A percentile compares a stretch with the other conserved stretches of the same genome.
Conservation (phyloP, 2,888 invertebrate genomes). For the Spicauda simplicius region DNA sequence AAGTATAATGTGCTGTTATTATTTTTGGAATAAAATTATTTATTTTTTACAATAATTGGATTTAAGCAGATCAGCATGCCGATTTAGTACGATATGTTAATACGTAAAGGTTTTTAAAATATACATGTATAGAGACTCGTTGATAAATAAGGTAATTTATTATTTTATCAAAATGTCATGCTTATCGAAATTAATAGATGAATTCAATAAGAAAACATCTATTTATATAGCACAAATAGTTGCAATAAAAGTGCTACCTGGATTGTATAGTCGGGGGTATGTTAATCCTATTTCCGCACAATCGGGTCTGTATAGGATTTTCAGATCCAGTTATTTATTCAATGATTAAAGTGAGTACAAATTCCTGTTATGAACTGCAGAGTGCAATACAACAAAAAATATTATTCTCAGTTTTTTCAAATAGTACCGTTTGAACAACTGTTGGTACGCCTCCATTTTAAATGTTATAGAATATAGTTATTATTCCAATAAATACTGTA, state of each 20-base stretch:
- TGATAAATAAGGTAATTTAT: background rate
- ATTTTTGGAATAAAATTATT: background rate
- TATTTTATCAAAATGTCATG: background rate
- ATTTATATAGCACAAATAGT: background rate
- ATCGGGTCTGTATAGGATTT: background rate
- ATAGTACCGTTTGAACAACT: background rate
- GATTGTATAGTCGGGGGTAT: background rate
- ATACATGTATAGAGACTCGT: too few relatives aligned
- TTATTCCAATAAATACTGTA: too few relatives aligned
- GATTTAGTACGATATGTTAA: background rate
- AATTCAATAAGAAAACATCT: background rate
- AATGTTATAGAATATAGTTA: too few relatives aligned
- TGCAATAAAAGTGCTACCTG: background rate
- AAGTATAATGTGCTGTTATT: background rate
- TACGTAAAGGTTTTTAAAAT: too few relatives aligned
- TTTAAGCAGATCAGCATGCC: background rate
- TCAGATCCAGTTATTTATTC: background rate
- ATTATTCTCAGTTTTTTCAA: too few relatives aligned
- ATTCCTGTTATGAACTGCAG: background rate
- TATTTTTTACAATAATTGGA: background rate
- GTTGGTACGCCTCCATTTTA: background rate
- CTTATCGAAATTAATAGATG: background rate
- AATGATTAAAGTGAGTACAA: background rate
- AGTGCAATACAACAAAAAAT: background rate
- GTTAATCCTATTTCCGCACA: background rate